A percentile compares a stretch with the other conserved stretches of the same genome.
Conservation (phyloP, 2,888 invertebrate genomes). For the Torymus tubicola region DNA sequence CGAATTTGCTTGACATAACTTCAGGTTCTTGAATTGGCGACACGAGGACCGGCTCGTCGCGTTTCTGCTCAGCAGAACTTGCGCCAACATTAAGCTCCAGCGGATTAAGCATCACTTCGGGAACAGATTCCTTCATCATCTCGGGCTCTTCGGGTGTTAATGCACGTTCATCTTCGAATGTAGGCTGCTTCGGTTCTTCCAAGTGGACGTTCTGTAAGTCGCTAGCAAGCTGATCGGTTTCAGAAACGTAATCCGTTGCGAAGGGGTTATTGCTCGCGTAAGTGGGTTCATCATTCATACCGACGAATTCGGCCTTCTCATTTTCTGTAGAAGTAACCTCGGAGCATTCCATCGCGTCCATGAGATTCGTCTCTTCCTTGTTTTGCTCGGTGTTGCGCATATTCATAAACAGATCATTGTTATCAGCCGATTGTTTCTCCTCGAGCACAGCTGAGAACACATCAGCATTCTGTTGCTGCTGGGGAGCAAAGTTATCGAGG, state of each 20-base stretch:
- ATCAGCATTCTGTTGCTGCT: conserved; percentile 49
- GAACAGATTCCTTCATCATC: background rate
- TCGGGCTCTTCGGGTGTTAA: conserved; percentile 19
- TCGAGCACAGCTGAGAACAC: conserved; percentile 46
- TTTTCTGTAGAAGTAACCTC: conserved; percentile 4
- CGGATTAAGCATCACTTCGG: conserved; percentile 52
- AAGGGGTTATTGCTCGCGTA: conserved; percentile 48
- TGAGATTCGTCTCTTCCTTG: conserved; percentile 5
- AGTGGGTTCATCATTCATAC: conserved; percentile 3
- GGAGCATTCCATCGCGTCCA: conserved; percentile 17
- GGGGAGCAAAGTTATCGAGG: conserved; percentile 34
- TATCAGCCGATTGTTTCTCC: conserved; percentile 41
- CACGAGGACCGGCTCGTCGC: conserved; percentile 59
- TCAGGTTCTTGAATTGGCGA: conserved; percentile 51
- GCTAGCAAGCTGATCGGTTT: conserved; percentile 11
- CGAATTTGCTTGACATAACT: conserved; percentile 50
- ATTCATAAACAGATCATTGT: conserved; percentile 53
- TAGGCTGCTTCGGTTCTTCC: conserved; percentile 1
- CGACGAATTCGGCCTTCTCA: background rate
- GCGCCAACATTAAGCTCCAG: conserved; percentile 52
- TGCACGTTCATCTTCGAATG: background rate
- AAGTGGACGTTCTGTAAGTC: conserved; percentile 24
- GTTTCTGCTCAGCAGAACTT: conserved; percentile 53
- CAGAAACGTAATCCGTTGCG: conserved; percentile 40
- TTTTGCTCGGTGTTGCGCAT: conserved; percentile 41